Base-by-base conservation (phyloP, 2,113 vertebrate species). In the Euleptes europaea region DNA sequence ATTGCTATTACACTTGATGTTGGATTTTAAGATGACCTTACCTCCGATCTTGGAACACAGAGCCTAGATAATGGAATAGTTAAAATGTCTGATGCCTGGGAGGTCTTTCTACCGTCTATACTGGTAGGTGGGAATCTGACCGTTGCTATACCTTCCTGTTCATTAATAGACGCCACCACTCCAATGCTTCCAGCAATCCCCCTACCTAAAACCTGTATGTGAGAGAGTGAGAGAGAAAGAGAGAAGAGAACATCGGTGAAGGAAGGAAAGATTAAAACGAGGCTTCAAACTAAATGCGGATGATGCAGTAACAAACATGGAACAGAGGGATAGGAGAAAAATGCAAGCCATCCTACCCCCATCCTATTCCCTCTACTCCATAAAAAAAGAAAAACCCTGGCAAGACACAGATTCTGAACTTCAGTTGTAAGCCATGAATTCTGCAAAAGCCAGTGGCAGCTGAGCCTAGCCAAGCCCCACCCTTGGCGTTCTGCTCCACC, bases 71-170 rank as follows among this genome's bases (percentile, higher is more conserved):
- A 97, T 71, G 99, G 98, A 90, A 99, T 97, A 73, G 98, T 98
- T 95, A 99, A 90, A 87, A 97, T 96, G 94, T 99, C 99, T 85
- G 98, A 98, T 23, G 99, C 97, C 95, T 99, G 98, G 89, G 98
- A 98, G 33, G 97, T 96, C 96, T 96, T 98, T 92, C 98, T 97
- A 96, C 97, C 98, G 93, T 99, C 98, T 85, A 97, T 97, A 92
- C 77, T 90, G 86, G 91, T 77, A 51, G 97, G 97, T 26, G 98
- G 97, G 90, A 99, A 99, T 96, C 96, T 98, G 90, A 99, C 98
- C 4, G 98, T 99, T 86, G 98, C 99, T 81, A 99, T 99, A 92
- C 98, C 98, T 96, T 99, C 98, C 95, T 99, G 99, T 77, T 99
- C 99, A 83, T 99, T 99, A 94, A 99, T 99, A 85, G 98, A 99